A percentile compares a stretch with the other conserved stretches of the same genome.
Evolutionary conservation across 2,888 invertebrate genomes (phyloP).

Genomic region (Caenorhabditis uteleia): DNA sequence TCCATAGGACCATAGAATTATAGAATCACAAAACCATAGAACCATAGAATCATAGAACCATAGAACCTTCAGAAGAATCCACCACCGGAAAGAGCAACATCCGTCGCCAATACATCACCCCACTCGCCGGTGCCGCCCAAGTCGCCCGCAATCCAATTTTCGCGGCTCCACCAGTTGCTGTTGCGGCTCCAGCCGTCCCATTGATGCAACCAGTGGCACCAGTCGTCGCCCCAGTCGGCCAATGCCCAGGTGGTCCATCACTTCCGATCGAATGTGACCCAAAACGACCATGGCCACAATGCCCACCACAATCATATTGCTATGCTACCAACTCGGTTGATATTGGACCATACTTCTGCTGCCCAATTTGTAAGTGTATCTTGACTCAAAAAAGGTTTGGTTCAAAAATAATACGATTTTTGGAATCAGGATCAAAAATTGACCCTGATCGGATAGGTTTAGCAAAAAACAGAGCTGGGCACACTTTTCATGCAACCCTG

Average conservation of each 20-base stretch:
- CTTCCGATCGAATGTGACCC: constrained; percentile 69
- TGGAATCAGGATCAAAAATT: too few relatives aligned
- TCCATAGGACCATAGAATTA: too few relatives aligned
- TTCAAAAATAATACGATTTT: not conserved
- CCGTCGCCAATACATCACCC: constrained; percentile 62
- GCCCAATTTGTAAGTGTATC: constrained; percentile 65
- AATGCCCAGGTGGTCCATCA: constrained; percentile 66
- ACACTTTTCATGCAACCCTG: too few relatives aligned
- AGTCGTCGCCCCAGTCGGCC: constrained; percentile 63
- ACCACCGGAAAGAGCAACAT: constrained; percentile 56
- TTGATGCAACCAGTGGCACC: constrained; percentile 45
- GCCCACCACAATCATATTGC: constrained; percentile 69
- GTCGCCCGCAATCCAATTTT: constrained; percentile 43
- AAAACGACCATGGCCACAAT: constrained; percentile 70
- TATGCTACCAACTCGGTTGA: constrained; percentile 70
- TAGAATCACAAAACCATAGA: too few relatives aligned
- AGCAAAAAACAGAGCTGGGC: too few relatives aligned
- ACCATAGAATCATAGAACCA: too few relatives aligned
- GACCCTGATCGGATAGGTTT: too few relatives aligned
- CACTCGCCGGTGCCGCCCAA: constrained; percentile 50
- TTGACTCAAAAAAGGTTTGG: not conserved
- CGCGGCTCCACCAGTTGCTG: constrained; percentile 34
- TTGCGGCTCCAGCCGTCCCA: constrained; percentile 11
- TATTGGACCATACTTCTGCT: constrained; percentile 70
- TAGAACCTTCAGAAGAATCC: constrained; percentile 32